Conservation (phyloP, 2,797 vertebrate genomes). For the Oryzias dopingdopingensis region DNA sequence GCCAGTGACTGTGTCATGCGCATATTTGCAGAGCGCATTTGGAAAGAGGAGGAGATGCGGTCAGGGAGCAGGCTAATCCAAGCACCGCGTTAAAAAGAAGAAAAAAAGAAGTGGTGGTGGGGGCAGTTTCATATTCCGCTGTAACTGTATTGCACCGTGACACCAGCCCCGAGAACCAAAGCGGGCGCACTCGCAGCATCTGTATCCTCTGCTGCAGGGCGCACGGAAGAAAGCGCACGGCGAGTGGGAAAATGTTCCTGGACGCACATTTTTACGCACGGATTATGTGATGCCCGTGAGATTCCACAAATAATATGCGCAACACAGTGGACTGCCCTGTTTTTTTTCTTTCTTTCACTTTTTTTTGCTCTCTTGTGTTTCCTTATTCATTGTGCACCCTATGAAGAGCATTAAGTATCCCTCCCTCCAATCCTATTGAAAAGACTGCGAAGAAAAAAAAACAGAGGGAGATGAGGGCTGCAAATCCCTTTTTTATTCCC, state of each 20-base stretch:
- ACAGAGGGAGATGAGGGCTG: conserved; percentile 87
- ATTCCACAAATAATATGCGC: conserved; percentile 74
- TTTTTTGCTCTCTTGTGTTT: conserved; percentile 75
- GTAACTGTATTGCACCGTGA: conserved; percentile 69
- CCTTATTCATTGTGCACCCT: conserved; percentile 82
- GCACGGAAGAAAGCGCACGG: conserved; percentile 13
- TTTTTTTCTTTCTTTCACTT: conserved; percentile 58
- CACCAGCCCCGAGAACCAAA: conserved; percentile 58
- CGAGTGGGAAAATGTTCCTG: conserved; percentile 40
- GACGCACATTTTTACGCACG: conserved; percentile 41
- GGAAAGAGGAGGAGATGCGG: conserved; percentile 81
- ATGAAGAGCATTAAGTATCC: conserved; percentile 87
- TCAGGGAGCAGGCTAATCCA: conserved; percentile 79
- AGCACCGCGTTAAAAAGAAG: conserved; percentile 62
- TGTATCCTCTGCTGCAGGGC: conserved; percentile 8
- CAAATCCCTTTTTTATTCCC: conserved; percentile 90
- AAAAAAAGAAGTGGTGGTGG: conserved; percentile 16
- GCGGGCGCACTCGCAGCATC: conserved; percentile 66
- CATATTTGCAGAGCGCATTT: conserved; percentile 56
- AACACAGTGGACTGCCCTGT: conserved; percentile 65
- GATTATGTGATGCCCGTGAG: conserved; percentile 66
- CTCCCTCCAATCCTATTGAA: conserved; percentile 83
- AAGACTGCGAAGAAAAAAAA: conserved; percentile 74
- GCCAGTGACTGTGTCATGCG: conserved; percentile 47
- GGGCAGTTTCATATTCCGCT: conserved; percentile 75